These are phyloP conservation scores for Apaloderma vittatum DNA, from an alignment of 2,113 vertebrate species.

Conservation along the genomic window DNA sequence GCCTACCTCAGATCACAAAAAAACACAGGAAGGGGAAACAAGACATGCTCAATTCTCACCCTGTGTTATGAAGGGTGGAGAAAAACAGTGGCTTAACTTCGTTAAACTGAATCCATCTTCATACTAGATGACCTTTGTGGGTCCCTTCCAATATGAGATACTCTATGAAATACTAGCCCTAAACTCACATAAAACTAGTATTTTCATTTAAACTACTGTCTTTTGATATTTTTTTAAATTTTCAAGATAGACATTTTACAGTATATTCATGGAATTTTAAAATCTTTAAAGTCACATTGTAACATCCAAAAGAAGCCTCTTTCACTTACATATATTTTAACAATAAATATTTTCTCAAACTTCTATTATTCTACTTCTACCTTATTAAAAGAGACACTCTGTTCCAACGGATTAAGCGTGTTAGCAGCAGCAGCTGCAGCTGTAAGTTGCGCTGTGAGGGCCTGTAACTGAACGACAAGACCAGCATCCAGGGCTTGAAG, in stretches of 20 bases:
- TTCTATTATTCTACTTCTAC: constrained; percentile 72
- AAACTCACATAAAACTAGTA: not conserved
- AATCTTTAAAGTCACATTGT: not conserved
- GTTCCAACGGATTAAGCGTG: constrained; percentile 93
- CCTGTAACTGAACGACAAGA: constrained; percentile 96
- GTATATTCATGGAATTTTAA: not conserved
- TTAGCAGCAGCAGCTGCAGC: constrained; percentile 94
- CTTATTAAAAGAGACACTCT: constrained; percentile 97
- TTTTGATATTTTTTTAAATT: not conserved
- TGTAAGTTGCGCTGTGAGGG: constrained; percentile 96
- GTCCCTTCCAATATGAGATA: not conserved
- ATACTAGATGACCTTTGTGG: not conserved
- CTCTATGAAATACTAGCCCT: not conserved
- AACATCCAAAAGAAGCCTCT: not conserved
- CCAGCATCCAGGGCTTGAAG: constrained; percentile 96
- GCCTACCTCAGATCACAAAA: not conserved
- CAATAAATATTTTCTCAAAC: not conserved
- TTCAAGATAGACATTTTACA: not conserved
- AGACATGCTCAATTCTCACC: not conserved
- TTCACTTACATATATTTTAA: not conserved
- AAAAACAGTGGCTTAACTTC: not conserved
- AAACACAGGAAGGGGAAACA: not conserved
- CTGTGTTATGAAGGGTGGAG: not conserved
- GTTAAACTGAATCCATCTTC: not conserved
- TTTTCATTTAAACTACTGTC: not conserved